phyloP scores from a whole-genome alignment of 1,140 invertebrate genomes.

The Zaprionus ghesquierei region DNA sequence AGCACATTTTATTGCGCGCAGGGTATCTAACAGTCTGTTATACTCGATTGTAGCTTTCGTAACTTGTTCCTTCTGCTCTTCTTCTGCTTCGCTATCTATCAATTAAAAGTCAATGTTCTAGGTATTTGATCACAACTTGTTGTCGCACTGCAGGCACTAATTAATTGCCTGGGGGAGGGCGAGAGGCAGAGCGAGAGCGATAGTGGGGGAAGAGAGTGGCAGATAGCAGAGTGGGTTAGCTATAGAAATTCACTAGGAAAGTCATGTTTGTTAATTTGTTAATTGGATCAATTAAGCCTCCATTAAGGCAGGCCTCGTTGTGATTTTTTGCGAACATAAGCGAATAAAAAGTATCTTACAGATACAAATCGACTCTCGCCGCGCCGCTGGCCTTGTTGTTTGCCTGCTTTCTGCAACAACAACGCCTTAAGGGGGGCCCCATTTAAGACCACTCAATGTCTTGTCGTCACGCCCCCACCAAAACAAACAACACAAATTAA shows the following conservation, averaged over 20 bases:
- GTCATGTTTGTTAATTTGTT: constrained; percentile 6
- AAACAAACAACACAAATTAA: constrained; percentile 2
- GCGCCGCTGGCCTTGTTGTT: constrained; percentile 1
- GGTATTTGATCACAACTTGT: constrained; percentile 22
- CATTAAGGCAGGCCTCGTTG: constrained; percentile 11
- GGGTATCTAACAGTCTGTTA: too few relatives aligned
- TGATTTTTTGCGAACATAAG: constrained; percentile 1
- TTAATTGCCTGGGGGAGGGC: constrained; percentile 58
- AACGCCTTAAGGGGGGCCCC: neutral
- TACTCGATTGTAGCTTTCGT: too few relatives aligned
- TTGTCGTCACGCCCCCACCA: constrained; percentile 53
- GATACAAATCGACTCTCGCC: constrained; percentile 29
- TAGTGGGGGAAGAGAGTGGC: neutral
- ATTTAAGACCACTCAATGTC: constrained; percentile 47
- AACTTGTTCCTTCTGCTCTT: too few relatives aligned
- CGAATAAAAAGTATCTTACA: constrained; percentile 1
- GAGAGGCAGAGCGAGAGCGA: neutral
- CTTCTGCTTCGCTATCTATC: neutral
- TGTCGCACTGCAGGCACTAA: constrained; percentile 33
- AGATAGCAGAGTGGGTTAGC: neutral
- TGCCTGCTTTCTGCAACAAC: neutral
- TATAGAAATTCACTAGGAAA: neutral
- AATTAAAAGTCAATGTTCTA: constrained; percentile 39
- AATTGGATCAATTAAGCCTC: constrained; percentile 31
- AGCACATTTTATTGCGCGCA: too few relatives aligned